These are phyloP conservation scores for Salticus scenicus DNA, from an alignment of 2,888 invertebrate species.

Conservation along the genomic window DNA sequence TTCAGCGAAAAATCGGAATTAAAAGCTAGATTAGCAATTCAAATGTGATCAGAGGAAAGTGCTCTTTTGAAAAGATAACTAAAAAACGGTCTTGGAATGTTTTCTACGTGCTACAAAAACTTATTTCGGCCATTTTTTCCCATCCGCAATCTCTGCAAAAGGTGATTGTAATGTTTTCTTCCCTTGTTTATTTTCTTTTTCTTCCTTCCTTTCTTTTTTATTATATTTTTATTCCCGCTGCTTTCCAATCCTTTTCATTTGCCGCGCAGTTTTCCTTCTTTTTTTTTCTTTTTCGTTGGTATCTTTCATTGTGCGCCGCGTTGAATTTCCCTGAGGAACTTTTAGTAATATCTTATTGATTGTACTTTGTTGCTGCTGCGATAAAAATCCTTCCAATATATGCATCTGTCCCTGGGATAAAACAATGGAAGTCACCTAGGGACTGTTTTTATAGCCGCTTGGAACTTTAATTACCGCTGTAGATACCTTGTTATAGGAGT, in stretches of 20 bases:
- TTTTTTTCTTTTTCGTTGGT: constrained; percentile 15
- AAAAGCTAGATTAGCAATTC: constrained; percentile 68
- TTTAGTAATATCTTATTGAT: constrained; percentile 68
- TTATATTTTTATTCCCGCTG: constrained; percentile 21
- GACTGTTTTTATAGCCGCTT: constrained; percentile 46
- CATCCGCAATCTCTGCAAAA: constrained; percentile 61
- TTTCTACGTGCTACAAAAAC: constrained; percentile 28
- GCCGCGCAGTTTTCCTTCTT: constrained; percentile 35
- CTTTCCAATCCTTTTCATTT: constrained; percentile 62
- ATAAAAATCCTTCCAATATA: constrained; percentile 42
- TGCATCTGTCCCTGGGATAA: constrained; percentile 34
- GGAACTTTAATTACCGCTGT: constrained; percentile 50
- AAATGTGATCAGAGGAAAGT: constrained; percentile 65
- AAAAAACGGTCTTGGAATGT: constrained; percentile 7
- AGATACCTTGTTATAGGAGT: constrained; percentile 51
- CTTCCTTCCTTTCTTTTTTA: constrained; percentile 7
- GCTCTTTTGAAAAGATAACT: constrained; percentile 58
- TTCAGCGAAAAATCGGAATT: constrained; percentile 65
- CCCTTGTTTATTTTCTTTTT: constrained; percentile 22
- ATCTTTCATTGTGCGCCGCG: constrained; percentile 51
- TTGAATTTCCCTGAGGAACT: constrained; percentile 62
- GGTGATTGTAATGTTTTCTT: constrained; percentile 60
- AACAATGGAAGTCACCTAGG: constrained; percentile 33
- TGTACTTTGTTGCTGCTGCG: constrained; percentile 44
- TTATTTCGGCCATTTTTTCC: constrained; percentile 26